A percentile compares a stretch with the other conserved stretches of the same genome.
phyloP scores from a whole-genome alignment of 2,888 invertebrate genomes.

The Platycheirus rosarum region DNA sequence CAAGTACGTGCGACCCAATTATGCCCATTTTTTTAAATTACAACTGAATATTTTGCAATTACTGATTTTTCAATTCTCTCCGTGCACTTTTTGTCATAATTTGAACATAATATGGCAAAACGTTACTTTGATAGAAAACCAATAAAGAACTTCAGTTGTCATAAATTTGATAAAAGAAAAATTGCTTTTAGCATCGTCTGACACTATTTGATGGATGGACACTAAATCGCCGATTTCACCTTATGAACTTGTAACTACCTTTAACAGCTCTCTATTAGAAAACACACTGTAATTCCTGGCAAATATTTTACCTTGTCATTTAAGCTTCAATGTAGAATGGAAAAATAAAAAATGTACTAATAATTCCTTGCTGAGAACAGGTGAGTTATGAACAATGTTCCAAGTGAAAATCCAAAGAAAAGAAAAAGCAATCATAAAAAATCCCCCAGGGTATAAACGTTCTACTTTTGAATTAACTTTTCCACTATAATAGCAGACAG shows the following conservation, averaged over 20 bases:
- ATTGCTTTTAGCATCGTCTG: slow-evolving; percentile 8
- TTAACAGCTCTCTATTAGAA: slow-evolving; percentile 6
- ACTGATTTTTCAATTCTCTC: too few relatives aligned
- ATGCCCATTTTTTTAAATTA: too few relatives aligned
- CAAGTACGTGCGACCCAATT: too few relatives aligned
- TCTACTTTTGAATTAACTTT: neutral
- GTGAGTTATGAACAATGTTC: neutral
- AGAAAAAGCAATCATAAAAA: slow-evolving; percentile 18
- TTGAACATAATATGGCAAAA: neutral
- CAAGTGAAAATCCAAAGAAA: slow-evolving; percentile 46
- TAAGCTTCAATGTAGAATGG: slow-evolving; percentile 31
- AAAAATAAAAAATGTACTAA: slow-evolving; percentile 23
- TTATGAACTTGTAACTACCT: slow-evolving; percentile 2
- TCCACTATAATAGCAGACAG: neutral
- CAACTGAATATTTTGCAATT: too few relatives aligned
- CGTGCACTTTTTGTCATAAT: too few relatives aligned
- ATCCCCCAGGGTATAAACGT: slow-evolving; percentile 11
- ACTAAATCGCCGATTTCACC: slow-evolving; percentile 16
- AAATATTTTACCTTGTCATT: slow-evolving; percentile 55
- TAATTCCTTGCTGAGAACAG: slow-evolving; percentile 5
- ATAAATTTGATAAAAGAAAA: slow-evolving; percentile 39
- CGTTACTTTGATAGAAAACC: slow-evolving; percentile 6
- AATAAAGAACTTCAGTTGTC: neutral
- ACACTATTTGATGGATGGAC: slow-evolving; percentile 44
- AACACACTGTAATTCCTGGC: slow-evolving; percentile 10